Base-by-base conservation (phyloP, 2,797 vertebrate genomes). In the Knipowitschia caucasica region DNA sequence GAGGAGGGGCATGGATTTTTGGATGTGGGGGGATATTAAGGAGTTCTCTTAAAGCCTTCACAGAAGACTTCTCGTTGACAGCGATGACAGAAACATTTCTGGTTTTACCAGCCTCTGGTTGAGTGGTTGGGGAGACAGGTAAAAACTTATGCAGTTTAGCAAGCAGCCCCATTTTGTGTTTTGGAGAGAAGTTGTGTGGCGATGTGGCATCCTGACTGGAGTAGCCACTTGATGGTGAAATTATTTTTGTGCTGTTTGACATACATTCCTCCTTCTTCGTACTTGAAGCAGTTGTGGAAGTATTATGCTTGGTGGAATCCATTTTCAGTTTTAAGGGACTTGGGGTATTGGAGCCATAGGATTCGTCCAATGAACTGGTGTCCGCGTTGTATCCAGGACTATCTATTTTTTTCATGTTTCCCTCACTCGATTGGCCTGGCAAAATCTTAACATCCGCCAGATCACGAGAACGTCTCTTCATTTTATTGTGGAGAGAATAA, bases 21-120 rank as follows among this genome's bases (percentile, higher is more conserved):
- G 96, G 96, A 30, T 90, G 93, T 0, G 93, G 92, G 0, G 96
- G 96, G 62, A 98, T 95, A 57, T 92, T 73, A 58, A 94, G 91
- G 20, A 90, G 68, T 72, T 91, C n/a, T 57, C 74, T 81, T 68
- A 92, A 62, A 30, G 86, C 54, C 55, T 67, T 80, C 7, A 84
- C 80, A 15, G 85, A 84, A 27, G 82, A 67, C 31, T 66, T 80
- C 40, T 50, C 50, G 12, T 14, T 50, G 5, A 35, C 30, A 3
- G 35, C 43, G 20, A 69, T 29, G 1, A 59, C 46, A 8, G 58
- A 5, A 12, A 44, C 12, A 12, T 69, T 59, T 1, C n/a, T 21
- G 23, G 50, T 74, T 60, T 73, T 59, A 25, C 53, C 11, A 14
- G 9, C 18, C 9, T 38, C 45, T 56, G 54, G 25, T 14, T 67